Base-by-base conservation (phyloP, 2,797 vertebrate genomes). In the Myripristis jacobus region DNA sequence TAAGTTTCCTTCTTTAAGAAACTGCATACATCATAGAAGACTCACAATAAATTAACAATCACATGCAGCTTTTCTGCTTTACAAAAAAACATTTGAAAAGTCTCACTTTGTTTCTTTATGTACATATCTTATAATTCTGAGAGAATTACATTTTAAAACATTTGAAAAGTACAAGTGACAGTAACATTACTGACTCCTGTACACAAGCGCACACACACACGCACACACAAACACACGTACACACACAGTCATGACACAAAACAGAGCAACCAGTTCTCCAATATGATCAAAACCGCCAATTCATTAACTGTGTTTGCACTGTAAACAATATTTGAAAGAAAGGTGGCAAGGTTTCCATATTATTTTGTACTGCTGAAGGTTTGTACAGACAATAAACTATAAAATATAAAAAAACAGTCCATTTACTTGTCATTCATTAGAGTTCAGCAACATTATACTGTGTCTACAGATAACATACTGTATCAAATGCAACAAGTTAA, bases 21-120 rank as follows among this genome's bases (percentile, higher is more conserved):
- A 96, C 94, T 94, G 92, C 95, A 95, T 95, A 96, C 95, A 96
- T 94, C 87, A 93, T 95, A 89, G 85, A 94, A 95, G 94, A 96
- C 94, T 93, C 93, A 96, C 95, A 95, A 95, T 96, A 95, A 96
- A 93, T 96, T 96, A 96, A 91, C 87, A 89, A 86, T 77, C 85
- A 95, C 96, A 96, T 97, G 96, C 95, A 95, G 94, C 93, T 94
- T 68, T 94, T 94, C 93, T 88, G 95, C 95, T 95, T 93, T 93
- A 90, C 78, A 92, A 90, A 86, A 80, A 64, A 78, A 84, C 77
- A 74, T 85, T 81, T 88, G 78, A 89, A 88, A 91, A 89, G 77
- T 85, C 66, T 87, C 19, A 22, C 66, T 82, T 80, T 60, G 71
- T 80, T 88, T 86, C 53, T 84, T 85, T 90, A 85, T 92, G 66